phyloP scores from a whole-genome alignment of 2,113 vertebrate species.

The Sclerurus mexicanus region DNA sequence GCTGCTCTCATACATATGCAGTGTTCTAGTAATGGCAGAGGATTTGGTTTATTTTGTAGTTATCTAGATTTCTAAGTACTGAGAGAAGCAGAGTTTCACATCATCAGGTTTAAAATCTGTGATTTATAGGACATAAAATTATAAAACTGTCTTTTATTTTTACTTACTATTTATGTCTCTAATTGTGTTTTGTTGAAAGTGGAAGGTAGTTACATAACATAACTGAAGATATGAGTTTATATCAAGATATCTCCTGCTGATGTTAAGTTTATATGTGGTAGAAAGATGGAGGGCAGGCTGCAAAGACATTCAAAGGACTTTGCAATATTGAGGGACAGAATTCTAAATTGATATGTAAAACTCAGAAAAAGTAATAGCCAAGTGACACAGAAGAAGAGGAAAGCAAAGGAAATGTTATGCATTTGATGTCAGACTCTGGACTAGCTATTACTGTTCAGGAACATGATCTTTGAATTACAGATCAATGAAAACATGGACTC shows the following conservation, averaged over 20 bases:
- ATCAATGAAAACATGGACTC: not conserved
- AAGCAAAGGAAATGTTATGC: not conserved
- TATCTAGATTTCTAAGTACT: not conserved
- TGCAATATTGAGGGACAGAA: not conserved
- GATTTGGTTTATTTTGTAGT: not conserved
- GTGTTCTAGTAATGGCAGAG: not conserved
- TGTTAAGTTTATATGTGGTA: not conserved
- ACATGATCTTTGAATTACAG: not conserved
- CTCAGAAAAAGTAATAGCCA: not conserved
- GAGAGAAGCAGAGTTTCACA: not conserved
- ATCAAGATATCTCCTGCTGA: not conserved
- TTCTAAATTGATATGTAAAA: not conserved
- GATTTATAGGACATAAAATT: not conserved
- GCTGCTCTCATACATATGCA: not conserved
- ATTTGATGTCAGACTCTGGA: not conserved
- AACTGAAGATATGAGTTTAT: not conserved
- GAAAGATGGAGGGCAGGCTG: not conserved
- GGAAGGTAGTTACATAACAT: not conserved
- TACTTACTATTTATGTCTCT: not conserved
- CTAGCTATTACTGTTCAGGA: not conserved
- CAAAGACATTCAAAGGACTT: not conserved
- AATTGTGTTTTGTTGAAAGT: not conserved
- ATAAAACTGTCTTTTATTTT: not conserved
- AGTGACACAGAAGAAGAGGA: not conserved
- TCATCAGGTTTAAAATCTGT: not conserved